Evolutionary conservation across 1,140 invertebrate genomes (phyloP).

Genomic region (Drosophila sproati): DNA sequence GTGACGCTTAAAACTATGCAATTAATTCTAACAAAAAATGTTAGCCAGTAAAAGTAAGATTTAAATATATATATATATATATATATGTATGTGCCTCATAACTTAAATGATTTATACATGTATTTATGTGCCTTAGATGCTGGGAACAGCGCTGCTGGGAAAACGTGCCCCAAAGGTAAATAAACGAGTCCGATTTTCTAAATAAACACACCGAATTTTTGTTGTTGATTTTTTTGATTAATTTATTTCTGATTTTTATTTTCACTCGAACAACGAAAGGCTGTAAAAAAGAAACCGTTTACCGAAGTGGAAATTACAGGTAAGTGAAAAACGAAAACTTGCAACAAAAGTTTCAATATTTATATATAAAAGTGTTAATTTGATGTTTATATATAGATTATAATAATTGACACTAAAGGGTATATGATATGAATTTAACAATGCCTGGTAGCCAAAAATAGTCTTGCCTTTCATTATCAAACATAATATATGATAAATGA

Average conservation of each 20-base stretch:
- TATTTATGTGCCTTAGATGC: conserved; percentile 68
- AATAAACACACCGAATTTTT: conserved; percentile 7
- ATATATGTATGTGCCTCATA: neutral
- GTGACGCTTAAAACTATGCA: conserved; percentile 61
- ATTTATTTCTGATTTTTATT: conserved; percentile 48
- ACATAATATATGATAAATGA: no score
- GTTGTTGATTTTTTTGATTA: conserved; percentile 31
- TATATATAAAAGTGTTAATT: neutral
- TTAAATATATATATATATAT: no score
- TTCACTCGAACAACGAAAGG: conserved; percentile 42
- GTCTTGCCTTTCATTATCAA: no score
- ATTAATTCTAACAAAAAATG: neutral
- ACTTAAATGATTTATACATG: conserved; percentile 9
- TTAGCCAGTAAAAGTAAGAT: neutral
- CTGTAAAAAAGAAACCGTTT: conserved; percentile 84
- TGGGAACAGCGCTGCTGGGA: conserved; percentile 83
- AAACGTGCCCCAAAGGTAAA: conserved; percentile 82
- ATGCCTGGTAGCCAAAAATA: no score
- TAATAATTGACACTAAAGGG: neutral
- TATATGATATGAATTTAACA: no score
- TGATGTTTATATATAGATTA: neutral
- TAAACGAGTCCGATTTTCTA: conserved; percentile 13
- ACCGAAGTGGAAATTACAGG: conserved; percentile 81
- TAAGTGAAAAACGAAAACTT: conserved; percentile 40
- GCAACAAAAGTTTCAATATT: neutral